Evolutionary conservation across 2,888 invertebrate genomes (phyloP), one percentile per base, ranked within the genome.

Genomic region (Hipparchia sbordonii): DNA sequence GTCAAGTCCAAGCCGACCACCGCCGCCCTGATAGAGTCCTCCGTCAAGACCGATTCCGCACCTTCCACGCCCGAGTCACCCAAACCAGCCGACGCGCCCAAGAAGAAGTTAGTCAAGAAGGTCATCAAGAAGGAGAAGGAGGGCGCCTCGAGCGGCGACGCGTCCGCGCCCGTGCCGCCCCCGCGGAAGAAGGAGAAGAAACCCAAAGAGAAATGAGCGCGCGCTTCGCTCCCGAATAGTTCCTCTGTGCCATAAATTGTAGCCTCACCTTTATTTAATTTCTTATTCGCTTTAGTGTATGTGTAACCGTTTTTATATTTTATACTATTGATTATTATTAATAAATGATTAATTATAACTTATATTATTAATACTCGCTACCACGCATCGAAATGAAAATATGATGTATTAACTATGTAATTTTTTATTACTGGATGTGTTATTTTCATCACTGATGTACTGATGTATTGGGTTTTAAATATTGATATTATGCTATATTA

Each of bases 131-230:
- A 95, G 79, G 92, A 86, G 81, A 94, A 95, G 78, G 93, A 86
- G 82, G 89, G 81, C 77, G 87, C 82, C 74, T 75, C 83, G 71
- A 77, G 82, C 76, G 88, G 82, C 62, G 92, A 90, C 45, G 89
- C 90, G 72, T 94, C 94, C 59, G 94, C 90, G 72, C 94, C 94
- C 59, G 94, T 94, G 70, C 94, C 94, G 78, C 94, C 94, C 79
- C 94, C 94, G 77, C 91, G 94, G 77, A 94, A 94, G 86, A 94
- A 94, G 87, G 93, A 93, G 85, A 94, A 94, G 87, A 94, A 94
- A 80, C 94, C 93, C 85, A 94, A 94, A 89, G 92, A 94, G 79
- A 90, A 91, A 84, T 92, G 88, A 92, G 88, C 87, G 86, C 82
- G 79, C 84, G 81, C 77, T 82, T 76, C 83, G 83, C 85, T 85